Base-by-base conservation (phyloP, 2,797 vertebrate species). In the Tokudaia tokunoshimensis region DNA sequence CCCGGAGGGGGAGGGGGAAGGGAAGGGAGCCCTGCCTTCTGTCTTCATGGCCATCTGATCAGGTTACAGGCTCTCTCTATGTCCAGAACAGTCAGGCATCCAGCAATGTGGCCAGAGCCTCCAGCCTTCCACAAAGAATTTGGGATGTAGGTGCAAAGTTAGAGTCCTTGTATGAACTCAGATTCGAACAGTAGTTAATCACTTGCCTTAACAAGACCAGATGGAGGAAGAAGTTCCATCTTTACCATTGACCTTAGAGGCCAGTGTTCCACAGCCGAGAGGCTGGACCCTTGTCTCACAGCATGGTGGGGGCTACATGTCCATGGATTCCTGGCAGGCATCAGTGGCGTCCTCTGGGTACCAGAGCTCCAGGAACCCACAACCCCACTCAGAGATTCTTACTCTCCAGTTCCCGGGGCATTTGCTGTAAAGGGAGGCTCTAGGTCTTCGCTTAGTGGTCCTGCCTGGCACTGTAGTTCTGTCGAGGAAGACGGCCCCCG, bases 351-450 rank as follows among this genome's bases (percentile, higher is more conserved):
- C 31, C 11, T 52, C 92, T 74, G 2, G 81, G 37, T 37, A 50
- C 17, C 19, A 37, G 11, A 50, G 61, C 10, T 59, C 70, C 50
- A 50, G 29, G 52, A 17, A 57, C 44, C 52, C 20, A 59, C 2
- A 10, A 29, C 44, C 84, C 17, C 37, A 65, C 3, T n/a, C 57
- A 31, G 2, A 37, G 61, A 61, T 61, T 34, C 82, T 74, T 17
- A 9, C 0, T 31, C 5, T 13, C 29, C 22, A 15, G 1, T 0
- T 63, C 37, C 29, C 11, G 4, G 24, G 47, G 29, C 34, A 22
- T 57, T 31, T 14, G 41, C 79, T 83, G 24, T 47, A 57, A 67
- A 26, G 29, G 55, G 26, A 86, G 15, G 57, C 41, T 31, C 57
- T 19, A 1, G 52, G 81, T 65, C 59, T 93, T 44, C 22, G 41